A percentile compares a stretch with the other conserved stretches of the same genome.
phyloP scores from a whole-genome alignment of 92 coral and sea anemone genomes.

The Phenganax stokvisi region DNA sequence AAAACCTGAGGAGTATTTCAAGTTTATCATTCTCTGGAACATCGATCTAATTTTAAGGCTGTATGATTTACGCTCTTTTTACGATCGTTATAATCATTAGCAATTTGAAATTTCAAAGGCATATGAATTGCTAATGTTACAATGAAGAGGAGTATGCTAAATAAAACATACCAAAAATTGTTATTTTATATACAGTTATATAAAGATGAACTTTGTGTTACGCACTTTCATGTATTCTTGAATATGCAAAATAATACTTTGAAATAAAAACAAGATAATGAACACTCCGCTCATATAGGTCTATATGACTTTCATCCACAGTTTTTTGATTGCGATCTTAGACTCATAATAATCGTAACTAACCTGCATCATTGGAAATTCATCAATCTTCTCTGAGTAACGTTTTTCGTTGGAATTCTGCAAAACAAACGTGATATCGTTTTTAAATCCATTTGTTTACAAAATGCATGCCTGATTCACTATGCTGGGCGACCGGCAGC shows the following conservation, averaged over 20 bases:
- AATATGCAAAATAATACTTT: neutral
- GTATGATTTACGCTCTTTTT: neutral
- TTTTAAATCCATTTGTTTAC: constrained; percentile 22
- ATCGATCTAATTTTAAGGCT: neutral
- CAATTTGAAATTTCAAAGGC: neutral
- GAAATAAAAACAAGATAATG: neutral
- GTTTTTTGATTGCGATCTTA: too few species aligned
- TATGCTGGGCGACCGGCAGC: constrained; percentile 25
- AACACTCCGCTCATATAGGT: neutral
- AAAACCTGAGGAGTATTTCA: too few species aligned
- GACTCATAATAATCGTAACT: neutral
- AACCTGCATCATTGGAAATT: constrained; percentile 9
- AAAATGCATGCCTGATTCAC: constrained; percentile 29
- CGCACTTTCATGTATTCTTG: neutral
- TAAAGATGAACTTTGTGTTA: neutral
- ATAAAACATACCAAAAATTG: neutral
- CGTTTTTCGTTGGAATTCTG: constrained; percentile 8
- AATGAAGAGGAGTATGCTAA: neutral
- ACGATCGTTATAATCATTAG: neutral
- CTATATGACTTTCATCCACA: neutral
- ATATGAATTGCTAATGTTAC: neutral
- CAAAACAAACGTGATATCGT: constrained; percentile 15
- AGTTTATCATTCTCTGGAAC: too few species aligned
- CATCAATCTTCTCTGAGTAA: constrained; percentile 6
- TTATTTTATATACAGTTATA: neutral